Evolutionary conservation across 2,113 vertebrate genomes (phyloP).

Genomic region (Eretmochelys imbricata): DNA sequence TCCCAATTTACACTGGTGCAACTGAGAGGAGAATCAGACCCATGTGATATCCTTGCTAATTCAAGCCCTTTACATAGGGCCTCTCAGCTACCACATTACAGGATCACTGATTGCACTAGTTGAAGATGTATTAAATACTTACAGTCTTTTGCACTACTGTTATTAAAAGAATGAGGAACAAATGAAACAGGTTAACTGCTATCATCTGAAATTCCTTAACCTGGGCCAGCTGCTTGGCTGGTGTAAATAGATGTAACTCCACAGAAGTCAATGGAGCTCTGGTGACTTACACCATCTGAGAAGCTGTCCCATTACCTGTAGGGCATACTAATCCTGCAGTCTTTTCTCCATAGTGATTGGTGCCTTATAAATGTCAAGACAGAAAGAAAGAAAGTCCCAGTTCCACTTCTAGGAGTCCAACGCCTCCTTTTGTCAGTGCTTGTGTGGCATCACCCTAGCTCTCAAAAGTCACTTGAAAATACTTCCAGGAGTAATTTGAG

Average conservation of each 20-base stretch:
- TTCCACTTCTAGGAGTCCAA: conserved; percentile 2
- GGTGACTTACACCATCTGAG: neutral
- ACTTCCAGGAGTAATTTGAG: neutral
- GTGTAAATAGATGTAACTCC: neutral
- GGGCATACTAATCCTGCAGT: neutral
- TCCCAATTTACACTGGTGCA: neutral
- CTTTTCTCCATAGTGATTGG: neutral
- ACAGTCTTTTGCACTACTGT: neutral
- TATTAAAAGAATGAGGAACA: neutral
- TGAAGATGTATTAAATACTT: rapidly evolving
- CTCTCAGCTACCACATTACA: neutral
- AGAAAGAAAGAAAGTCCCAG: neutral
- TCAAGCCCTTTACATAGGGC: rapidly evolving
- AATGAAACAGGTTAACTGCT: neutral
- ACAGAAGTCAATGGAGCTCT: rapidly evolving
- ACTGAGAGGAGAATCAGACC: neutral
- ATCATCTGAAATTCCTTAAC: neutral
- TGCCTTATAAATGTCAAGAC: neutral
- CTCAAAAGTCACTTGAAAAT: neutral
- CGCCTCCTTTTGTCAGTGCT: neutral
- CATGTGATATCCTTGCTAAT: neutral
- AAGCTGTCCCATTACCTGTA: neutral
- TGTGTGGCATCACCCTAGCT: neutral
- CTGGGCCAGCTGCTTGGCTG: neutral
- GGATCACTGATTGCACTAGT: neutral